These are phyloP conservation scores for Cephus runcator DNA, from an alignment of 2,888 invertebrate genomes.

Conservation along the genomic window DNA sequence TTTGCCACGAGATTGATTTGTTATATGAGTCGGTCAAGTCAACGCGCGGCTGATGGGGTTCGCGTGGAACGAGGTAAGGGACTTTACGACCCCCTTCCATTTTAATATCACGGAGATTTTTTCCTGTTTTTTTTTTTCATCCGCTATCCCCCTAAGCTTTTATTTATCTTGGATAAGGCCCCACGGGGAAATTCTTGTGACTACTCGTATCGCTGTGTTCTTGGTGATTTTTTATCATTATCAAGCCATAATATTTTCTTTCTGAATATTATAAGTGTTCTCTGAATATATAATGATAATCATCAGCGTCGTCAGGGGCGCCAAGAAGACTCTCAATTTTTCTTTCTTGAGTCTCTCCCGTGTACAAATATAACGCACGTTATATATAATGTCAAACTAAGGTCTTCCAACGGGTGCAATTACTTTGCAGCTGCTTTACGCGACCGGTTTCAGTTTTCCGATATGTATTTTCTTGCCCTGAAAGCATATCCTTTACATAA, in stretches of 20 bases:
- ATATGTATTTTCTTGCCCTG: constrained; percentile 42
- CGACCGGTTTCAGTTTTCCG: not conserved
- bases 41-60: constrained; percentile 55
- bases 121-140: not conserved
- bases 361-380: not conserved
- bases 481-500: constrained; percentile 21
- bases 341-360: not conserved
- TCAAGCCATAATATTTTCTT: not conserved
- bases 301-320: not conserved
- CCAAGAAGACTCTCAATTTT: not conserved
- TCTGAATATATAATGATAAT: not conserved
- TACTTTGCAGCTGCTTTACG: not conserved
- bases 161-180: not conserved
- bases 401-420: not conserved
- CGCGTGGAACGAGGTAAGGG: constrained; percentile 56
- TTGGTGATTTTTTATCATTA: not conserved
- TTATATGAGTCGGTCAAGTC: constrained; percentile 50
- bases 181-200: not conserved
- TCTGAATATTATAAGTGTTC: not conserved
- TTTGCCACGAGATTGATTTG: not conserved
- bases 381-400: not conserved
- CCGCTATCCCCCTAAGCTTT: not conserved
- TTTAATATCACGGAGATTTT: not conserved
- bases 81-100: not conserved
- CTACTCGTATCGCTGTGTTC: not conserved